These are phyloP conservation scores for Pseudomugil tenellus DNA, from an alignment of 2,797 vertebrate genomes.

Conservation along the genomic window DNA sequence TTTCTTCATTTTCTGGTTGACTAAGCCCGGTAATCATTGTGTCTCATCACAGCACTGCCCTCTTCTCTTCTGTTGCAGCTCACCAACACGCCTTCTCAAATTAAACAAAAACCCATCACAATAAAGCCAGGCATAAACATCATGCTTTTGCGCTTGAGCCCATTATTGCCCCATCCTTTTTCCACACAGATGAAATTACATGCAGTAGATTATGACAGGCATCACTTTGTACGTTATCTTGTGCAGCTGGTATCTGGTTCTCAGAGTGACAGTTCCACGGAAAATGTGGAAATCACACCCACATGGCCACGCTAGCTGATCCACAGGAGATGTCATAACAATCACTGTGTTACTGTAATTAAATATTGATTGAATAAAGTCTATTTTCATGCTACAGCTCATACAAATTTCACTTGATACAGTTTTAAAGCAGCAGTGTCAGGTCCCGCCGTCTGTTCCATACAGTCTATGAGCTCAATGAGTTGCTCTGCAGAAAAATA, in stretches of 20 bases:
- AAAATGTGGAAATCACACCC: slow-evolving; percentile 49
- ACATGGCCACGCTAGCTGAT: slow-evolving; percentile 67
- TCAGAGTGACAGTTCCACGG: slow-evolving; percentile 46
- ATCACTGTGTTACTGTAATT: slow-evolving; percentile 72
- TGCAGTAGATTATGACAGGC: slow-evolving; percentile 63
- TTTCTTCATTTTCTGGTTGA: slow-evolving; percentile 85
- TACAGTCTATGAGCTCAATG: slow-evolving; percentile 55
- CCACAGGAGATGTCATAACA: slow-evolving; percentile 69
- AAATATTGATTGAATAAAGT: slow-evolving; percentile 72
- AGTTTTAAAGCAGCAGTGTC: slow-evolving; percentile 64
- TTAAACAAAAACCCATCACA: slow-evolving; percentile 82
- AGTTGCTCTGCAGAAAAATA: slow-evolving; percentile 70
- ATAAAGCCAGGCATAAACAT: slow-evolving; percentile 77
- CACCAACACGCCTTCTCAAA: slow-evolving; percentile 72
- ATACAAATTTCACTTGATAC: slow-evolving; percentile 66
- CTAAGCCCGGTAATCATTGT: slow-evolving; percentile 77
- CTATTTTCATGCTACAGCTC: slow-evolving; percentile 67
- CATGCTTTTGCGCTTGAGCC: slow-evolving; percentile 71
- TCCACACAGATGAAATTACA: slow-evolving; percentile 67
- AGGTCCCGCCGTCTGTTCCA: slow-evolving; percentile 68
- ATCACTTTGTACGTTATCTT: slow-evolving; percentile 66
- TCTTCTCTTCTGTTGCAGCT: slow-evolving; percentile 60
- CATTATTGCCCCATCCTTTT: slow-evolving; percentile 69
- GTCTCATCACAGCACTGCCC: slow-evolving; percentile 78
- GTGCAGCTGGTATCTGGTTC: slow-evolving; percentile 54